Base-by-base conservation (phyloP, 2,888 invertebrate genomes). In the Macrophya annulata region DNA sequence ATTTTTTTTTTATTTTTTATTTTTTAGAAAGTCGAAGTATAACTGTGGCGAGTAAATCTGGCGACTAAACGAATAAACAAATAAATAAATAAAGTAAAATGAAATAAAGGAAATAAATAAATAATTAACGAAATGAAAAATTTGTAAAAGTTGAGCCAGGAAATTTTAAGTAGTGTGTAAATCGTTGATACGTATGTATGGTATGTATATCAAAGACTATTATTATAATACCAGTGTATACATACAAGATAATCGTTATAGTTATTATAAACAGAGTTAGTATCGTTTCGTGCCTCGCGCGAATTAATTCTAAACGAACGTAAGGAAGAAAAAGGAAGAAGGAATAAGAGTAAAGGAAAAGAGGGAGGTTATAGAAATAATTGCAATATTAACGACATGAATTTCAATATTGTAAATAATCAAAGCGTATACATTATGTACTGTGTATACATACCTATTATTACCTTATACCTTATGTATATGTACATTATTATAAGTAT, bases 341-440 rank as follows among this genome's bases (percentile, higher is more conserved):
- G 31, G 31, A 31, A 31, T 31, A 31, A 31, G 31, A 4, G 8
- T 5, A n/a, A 43, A 40, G 25, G 3, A 4, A 12, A 9, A 4
- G n/a, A 74, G n/a, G 40, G 12, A 45, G 9, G 12, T 37, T 77
- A 10, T 77, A 37, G 17, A 51, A 55, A 37, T 77, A 77, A 77
- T 77, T 77, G 55, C 77, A 55, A 55, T 55, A 77, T 77, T 72
- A 72, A 43, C 72, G 21, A 72, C 21, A 45, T 10, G 10, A 21
- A 72, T 21, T 72, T 21, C 72, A 43, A 72, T 45, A 77, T 51
- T 77, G 77, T 77, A 55, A 77, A 77, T 77, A 77, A 77, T 55
- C 55, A 77, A 77, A 21, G 1, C 45, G 43, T 21, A 74, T 68
- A 17, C 37, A 37, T 37, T 62, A 1, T 68, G 10, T 45, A 77